A percentile compares a stretch with the other conserved stretches of the same genome.
These are phyloP conservation scores for Leptobrachium leishanense DNA, from an alignment of 2,113 vertebrate species.

Conservation along the genomic window DNA sequence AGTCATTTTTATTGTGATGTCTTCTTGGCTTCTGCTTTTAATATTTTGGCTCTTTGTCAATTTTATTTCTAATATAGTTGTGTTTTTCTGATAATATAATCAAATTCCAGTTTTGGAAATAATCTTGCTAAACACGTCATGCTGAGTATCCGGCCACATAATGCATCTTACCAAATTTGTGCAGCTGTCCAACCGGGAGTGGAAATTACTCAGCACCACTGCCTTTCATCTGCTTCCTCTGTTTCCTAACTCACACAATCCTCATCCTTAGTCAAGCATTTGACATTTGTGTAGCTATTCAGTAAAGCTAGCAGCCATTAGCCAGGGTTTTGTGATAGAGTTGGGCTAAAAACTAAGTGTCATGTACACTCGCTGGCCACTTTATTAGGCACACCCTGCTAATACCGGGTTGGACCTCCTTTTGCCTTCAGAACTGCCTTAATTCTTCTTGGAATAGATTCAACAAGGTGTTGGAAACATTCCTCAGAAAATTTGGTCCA, in stretches of 20 bases:
- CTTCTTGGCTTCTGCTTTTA: too few species aligned
- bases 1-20: too few species aligned
- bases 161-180: slow-evolving; percentile 10
- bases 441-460: too few species aligned
- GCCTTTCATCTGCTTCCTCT: slow-evolving; percentile 41
- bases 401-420: too few species aligned
- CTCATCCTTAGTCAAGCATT: slow-evolving; percentile 43
- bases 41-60: neutral
- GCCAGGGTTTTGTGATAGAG: too few species aligned
- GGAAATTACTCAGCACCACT: slow-evolving; percentile 52
- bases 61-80: neutral
- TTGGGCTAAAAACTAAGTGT: too few species aligned
- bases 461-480: too few species aligned
- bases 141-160: slow-evolving; percentile 24
- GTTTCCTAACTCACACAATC: slow-evolving; percentile 48
- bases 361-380: too few species aligned
- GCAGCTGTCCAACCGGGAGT: slow-evolving; percentile 41
- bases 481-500: too few species aligned
- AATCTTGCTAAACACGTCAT: slow-evolving; percentile 29
- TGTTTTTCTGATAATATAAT: neutral
- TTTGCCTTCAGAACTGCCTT: too few species aligned
- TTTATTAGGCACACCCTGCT: too few species aligned
- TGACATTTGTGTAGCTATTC: neutral
- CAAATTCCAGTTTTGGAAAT: slow-evolving; percentile 16
- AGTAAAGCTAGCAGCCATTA: too few species aligned